phyloP scores from a whole-genome alignment of 2,797 vertebrate genomes.

The Coendou prehensilis region DNA sequence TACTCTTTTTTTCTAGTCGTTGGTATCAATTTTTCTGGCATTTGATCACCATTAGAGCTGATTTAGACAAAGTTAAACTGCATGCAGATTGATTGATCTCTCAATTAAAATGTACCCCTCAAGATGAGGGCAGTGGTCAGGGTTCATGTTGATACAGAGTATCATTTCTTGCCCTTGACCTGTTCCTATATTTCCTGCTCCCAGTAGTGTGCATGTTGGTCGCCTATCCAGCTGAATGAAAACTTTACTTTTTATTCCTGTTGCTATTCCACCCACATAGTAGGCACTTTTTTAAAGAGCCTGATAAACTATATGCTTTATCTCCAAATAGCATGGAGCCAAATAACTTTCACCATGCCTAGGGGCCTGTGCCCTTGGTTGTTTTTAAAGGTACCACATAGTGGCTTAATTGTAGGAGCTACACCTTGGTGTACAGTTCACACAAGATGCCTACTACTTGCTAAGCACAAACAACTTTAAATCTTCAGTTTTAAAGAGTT shows the following conservation, averaged over 20 bases:
- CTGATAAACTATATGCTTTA: neutral
- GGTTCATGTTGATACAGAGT: neutral
- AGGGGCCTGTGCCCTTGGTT: neutral
- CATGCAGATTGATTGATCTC: neutral
- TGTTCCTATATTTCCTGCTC: constrained; percentile 10
- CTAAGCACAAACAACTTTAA: constrained; percentile 32
- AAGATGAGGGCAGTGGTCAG: neutral
- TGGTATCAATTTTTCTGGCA: constrained; percentile 34
- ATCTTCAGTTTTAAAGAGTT: constrained; percentile 44
- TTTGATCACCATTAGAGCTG: neutral
- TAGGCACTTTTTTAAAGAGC: neutral
- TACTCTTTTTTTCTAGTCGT: constrained; percentile 30
- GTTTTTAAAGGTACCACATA: neutral
- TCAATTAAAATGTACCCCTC: neutral
- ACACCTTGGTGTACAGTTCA: neutral
- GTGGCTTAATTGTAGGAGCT: neutral
- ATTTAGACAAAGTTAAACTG: constrained; percentile 6
- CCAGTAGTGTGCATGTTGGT: neutral
- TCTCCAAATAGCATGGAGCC: neutral
- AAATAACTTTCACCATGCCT: neutral
- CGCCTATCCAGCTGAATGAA: constrained; percentile 20
- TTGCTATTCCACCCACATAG: neutral
- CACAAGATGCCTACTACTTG: constrained; percentile 3
- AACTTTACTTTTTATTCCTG: constrained; percentile 9
- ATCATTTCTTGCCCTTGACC: constrained; percentile 39